Evolutionary conservation across 2,797 vertebrate genomes (phyloP).

Genomic region (Etheostoma perlongum): DNA sequence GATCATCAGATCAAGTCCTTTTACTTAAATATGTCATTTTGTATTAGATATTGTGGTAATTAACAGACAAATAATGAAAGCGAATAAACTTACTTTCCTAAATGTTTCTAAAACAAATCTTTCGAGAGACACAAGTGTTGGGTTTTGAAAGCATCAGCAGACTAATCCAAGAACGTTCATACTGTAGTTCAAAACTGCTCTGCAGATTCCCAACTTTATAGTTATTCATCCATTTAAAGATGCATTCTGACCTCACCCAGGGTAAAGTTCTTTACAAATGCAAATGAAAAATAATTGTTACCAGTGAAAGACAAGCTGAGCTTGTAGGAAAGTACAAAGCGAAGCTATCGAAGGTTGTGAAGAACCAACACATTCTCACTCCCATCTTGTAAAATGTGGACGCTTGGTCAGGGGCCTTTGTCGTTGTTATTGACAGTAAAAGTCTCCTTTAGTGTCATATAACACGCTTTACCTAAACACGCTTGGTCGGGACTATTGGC

Average conservation of each 20-base stretch:
- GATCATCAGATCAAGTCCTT: no score
- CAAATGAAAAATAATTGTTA: background rate
- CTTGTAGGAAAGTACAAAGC: background rate
- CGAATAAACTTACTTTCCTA: background rate
- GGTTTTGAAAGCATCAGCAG: background rate
- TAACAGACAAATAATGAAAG: no score
- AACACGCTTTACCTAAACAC: no score
- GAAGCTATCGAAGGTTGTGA: slow-evolving; percentile 21
- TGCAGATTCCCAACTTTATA: slow-evolving; percentile 1
- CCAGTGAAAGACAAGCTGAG: slow-evolving; percentile 8
- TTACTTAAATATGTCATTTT: no score
- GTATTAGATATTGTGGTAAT: no score
- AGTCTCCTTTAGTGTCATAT: no score
- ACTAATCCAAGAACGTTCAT: background rate
- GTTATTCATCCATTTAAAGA: background rate
- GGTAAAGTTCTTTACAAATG: background rate
- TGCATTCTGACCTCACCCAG: background rate
- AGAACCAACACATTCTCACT: no score
- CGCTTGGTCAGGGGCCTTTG: no score
- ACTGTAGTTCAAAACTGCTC: background rate
- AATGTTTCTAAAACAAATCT: background rate
- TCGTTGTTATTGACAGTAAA: no score
- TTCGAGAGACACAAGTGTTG: background rate
- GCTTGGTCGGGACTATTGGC: no score
- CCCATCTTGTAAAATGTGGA: no score